Evolutionary conservation across 2,797 vertebrate species (phyloP).

Genomic region (Enteromius thamalakanensis): DNA sequence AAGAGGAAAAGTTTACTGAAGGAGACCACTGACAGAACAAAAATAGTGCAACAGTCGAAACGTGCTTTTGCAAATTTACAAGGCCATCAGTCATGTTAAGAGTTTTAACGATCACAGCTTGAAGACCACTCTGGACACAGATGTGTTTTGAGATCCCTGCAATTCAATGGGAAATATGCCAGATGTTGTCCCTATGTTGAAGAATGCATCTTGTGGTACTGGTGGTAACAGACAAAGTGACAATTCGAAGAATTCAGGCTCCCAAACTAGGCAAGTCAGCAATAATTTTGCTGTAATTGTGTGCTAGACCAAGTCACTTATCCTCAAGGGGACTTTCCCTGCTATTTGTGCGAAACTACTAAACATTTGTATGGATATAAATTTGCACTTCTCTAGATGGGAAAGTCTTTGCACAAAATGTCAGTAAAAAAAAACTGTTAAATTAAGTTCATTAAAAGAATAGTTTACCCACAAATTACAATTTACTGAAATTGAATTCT

Average conservation of each 20-base stretch:
- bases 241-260: neutral
- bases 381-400: neutral
- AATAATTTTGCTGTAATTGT: neutral
- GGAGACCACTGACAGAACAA: neutral
- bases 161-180: neutral
- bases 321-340: neutral
- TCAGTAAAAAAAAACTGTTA: neutral
- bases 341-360: neutral
- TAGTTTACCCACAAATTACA: neutral
- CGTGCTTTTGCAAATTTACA: neutral
- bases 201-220: neutral
- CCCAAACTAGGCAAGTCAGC: neutral
- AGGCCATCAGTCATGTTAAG: neutral
- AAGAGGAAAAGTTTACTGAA: conserved; percentile 3
- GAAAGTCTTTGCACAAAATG: neutral
- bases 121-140: neutral
- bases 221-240: neutral
- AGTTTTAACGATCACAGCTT: neutral
- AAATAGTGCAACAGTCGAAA: neutral
- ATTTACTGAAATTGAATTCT: neutral
- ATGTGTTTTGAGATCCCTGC: neutral
- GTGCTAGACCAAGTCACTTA: neutral
- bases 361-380: neutral
- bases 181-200: conserved; percentile 1
- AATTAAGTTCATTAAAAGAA: neutral